A percentile compares a stretch with the other conserved stretches of the same genome.
These are phyloP conservation scores for Semnornis frantzii DNA, from an alignment of 2,113 vertebrate species.

Conservation along the genomic window DNA sequence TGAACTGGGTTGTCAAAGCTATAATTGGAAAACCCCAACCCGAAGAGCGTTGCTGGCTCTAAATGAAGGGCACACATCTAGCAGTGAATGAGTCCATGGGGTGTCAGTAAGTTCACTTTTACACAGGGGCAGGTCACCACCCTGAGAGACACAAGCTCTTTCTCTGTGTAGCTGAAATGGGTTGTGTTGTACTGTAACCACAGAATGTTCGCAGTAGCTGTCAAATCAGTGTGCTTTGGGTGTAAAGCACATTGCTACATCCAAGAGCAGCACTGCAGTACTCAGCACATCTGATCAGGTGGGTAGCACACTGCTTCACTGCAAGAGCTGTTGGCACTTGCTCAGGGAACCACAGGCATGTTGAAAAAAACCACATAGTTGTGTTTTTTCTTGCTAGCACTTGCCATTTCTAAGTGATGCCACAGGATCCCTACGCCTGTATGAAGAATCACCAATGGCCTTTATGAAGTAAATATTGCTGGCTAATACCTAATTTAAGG, in stretches of 20 bases:
- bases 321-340: neutral
- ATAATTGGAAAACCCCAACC: conserved; percentile 46
- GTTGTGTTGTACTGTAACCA: neutral
- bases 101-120: conserved; percentile 12
- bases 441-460: neutral
- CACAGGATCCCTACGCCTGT: neutral
- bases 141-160: neutral
- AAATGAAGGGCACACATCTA: conserved; percentile 41
- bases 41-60: neutral
- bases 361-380: neutral
- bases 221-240: neutral
- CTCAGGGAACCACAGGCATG: neutral
- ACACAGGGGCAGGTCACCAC: neutral
- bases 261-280: neutral
- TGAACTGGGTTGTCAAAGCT: conserved; percentile 53
- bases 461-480: neutral
- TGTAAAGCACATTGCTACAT: neutral
- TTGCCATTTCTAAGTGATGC: neutral
- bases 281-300: neutral
- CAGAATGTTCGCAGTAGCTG: neutral
- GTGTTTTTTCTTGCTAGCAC: neutral
- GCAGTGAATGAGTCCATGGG: neutral
- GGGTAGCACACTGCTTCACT: neutral
- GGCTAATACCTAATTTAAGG: neutral
- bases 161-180: neutral